Percentiles rank a stretch among this genome's conserved stretches.
phyloP scores from a whole-genome alignment of 2,797 vertebrate species.

The Syncerus caffer region DNA sequence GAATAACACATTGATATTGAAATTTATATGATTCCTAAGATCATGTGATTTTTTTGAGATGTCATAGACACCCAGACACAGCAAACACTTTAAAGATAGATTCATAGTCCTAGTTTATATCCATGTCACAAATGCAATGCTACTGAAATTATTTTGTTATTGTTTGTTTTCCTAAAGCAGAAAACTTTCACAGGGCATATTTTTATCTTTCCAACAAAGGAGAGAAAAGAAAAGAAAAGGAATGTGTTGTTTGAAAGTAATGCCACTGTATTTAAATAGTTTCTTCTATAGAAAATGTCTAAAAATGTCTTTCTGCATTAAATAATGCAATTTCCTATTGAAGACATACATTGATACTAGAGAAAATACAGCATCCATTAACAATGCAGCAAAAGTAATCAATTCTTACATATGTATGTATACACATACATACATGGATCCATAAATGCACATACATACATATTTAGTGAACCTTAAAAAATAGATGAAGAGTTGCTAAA shows the following conservation, averaged over 20 bases:
- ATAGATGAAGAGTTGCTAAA: background rate
- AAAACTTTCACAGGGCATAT: slow-evolving; percentile 42
- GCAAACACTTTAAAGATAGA: background rate
- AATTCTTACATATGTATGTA: background rate
- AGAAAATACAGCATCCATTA: background rate
- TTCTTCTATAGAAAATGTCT: slow-evolving; percentile 7
- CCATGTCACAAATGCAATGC: slow-evolving; percentile 30
- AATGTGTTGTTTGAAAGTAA: background rate
- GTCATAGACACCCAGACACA: slow-evolving; percentile 1
- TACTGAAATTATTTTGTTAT: slow-evolving; percentile 39
- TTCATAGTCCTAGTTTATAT: background rate
- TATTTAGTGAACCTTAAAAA: background rate
- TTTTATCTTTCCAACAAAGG: slow-evolving; percentile 41
- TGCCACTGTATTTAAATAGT: background rate
- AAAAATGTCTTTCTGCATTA: slow-evolving; percentile 35
- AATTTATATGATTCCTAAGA: background rate
- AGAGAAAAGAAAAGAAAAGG: slow-evolving; percentile 36
- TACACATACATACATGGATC: background rate
- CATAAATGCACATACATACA: background rate
- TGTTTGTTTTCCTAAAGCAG: slow-evolving; percentile 56
- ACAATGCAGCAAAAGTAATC: background rate
- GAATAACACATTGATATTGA: slow-evolving; percentile 14
- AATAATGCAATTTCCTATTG: slow-evolving; percentile 32
- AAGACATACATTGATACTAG: background rate
- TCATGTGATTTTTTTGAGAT: slow-evolving; percentile 21